These are phyloP conservation scores for Antigone vipio DNA, from an alignment of 2,113 vertebrate species.

Conservation along the genomic window DNA sequence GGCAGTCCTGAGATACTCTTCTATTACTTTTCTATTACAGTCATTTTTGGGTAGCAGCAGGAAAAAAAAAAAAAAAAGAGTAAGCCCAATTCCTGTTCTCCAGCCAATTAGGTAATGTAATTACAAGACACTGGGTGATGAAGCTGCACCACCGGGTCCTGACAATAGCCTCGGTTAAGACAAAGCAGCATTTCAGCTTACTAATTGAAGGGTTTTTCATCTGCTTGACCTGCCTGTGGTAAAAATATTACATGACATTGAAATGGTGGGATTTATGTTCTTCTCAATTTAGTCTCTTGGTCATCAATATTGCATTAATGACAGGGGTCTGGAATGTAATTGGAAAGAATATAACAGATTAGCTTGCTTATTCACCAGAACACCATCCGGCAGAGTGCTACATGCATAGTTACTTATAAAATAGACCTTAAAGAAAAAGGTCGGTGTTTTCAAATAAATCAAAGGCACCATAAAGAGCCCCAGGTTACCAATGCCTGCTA, in stretches of 20 bases:
- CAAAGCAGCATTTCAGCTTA: background rate
- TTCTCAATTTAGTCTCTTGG: background rate
- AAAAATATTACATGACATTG: background rate
- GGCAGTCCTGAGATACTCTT: background rate
- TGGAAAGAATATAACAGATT: background rate
- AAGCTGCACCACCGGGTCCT: background rate
- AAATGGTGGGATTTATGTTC: background rate
- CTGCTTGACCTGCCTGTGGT: background rate
- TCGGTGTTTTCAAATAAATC: background rate
- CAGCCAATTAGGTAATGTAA: background rate
- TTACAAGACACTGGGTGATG: background rate
- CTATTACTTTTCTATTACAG: background rate
- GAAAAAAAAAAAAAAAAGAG: background rate
- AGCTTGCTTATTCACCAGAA: background rate
- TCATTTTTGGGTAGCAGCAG: background rate
- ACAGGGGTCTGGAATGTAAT: background rate
- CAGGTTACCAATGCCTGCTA: background rate
- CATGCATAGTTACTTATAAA: background rate
- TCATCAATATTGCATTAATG: background rate
- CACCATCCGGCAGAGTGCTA: background rate
- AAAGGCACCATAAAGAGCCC: background rate
- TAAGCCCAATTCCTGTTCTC: background rate
- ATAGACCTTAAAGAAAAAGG: background rate
- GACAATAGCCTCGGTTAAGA: background rate
- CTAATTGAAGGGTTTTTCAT: slow-evolving; percentile 1